Conservation (phyloP, 2,797 vertebrate genomes). For the Pangasius krempfi region DNA sequence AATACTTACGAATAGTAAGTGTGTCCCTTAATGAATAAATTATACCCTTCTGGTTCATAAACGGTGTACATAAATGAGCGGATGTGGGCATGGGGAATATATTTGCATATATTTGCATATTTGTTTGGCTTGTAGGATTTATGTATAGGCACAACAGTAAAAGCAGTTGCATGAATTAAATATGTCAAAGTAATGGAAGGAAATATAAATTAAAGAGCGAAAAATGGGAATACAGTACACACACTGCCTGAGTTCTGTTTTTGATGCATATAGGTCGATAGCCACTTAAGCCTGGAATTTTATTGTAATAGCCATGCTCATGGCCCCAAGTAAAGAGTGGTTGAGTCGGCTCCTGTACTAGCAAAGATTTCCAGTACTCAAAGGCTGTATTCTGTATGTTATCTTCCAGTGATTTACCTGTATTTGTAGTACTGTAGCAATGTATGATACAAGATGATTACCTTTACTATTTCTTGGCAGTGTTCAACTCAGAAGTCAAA, state of each 20-base stretch:
- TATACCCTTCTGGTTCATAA: background rate
- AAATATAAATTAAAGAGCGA: background rate
- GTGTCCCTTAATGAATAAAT: constrained; percentile 17
- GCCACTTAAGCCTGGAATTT: background rate
- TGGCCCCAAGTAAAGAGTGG: background rate
- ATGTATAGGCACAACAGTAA: background rate
- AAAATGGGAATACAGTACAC: background rate
- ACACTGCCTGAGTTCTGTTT: background rate
- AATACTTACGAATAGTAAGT: background rate
- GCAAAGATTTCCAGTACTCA: background rate
- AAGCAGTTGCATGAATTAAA: constrained; percentile 9
- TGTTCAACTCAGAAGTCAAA: constrained; percentile 11
- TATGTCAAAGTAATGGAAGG: background rate
- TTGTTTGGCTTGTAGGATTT: background rate
- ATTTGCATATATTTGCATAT: constrained; percentile 16
- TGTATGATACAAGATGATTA: background rate
- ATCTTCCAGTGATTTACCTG: background rate
- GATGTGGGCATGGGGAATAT: background rate
- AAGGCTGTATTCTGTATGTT: background rate
- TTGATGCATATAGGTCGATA: background rate
- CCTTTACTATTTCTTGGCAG: constrained; percentile 6
- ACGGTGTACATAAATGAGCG: background rate
- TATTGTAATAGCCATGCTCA: background rate
- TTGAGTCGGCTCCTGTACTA: background rate
- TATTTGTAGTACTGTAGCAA: background rate